These are phyloP conservation scores for Heliconius eleuchia DNA, from an alignment of 1,140 invertebrate genomes.

Conservation along the genomic window DNA sequence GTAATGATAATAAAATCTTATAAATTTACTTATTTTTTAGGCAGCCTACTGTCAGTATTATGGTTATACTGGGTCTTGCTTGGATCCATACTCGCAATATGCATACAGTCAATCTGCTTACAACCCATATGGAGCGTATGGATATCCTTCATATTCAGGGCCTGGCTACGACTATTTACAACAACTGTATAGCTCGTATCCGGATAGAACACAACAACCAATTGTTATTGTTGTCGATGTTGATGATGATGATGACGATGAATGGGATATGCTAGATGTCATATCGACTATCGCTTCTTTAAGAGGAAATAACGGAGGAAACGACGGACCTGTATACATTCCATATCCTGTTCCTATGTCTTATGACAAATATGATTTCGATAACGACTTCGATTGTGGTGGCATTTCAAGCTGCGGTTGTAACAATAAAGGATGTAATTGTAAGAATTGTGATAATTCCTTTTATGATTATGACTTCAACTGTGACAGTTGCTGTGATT, in stretches of 20 bases:
- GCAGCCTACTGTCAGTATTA: constrained; percentile 16
- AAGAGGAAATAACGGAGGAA: constrained; percentile 12
- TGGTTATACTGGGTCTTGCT: constrained; percentile 20
- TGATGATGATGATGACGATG: constrained; percentile 22
- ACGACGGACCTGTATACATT: constrained; percentile 30
- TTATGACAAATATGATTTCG: not conserved
- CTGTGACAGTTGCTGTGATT: constrained; percentile 16
- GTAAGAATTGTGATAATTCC: constrained; percentile 12
- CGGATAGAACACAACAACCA: constrained; percentile 29
- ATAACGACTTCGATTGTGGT: constrained; percentile 7
- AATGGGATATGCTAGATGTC: constrained; percentile 26
- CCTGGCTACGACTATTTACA: constrained; percentile 24
- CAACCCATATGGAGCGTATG: constrained; percentile 3
- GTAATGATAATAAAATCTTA: not conserved
- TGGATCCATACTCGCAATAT: constrained; percentile 14
- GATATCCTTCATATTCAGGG: not conserved
- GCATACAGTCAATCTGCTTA: constrained; percentile 1
- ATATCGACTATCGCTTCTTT: constrained; percentile 19
- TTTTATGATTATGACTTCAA: constrained; percentile 18
- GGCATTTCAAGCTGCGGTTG: constrained; percentile 27
- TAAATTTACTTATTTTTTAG: constrained; percentile 12
- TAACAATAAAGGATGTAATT: constrained; percentile 17
- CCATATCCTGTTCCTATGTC: constrained; percentile 35
- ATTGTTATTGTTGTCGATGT: constrained; percentile 36
- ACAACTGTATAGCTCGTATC: constrained; percentile 14